These are phyloP conservation scores for Heterodera carotae DNA, from an alignment of 1,140 invertebrate species.

Conservation along the genomic window DNA sequence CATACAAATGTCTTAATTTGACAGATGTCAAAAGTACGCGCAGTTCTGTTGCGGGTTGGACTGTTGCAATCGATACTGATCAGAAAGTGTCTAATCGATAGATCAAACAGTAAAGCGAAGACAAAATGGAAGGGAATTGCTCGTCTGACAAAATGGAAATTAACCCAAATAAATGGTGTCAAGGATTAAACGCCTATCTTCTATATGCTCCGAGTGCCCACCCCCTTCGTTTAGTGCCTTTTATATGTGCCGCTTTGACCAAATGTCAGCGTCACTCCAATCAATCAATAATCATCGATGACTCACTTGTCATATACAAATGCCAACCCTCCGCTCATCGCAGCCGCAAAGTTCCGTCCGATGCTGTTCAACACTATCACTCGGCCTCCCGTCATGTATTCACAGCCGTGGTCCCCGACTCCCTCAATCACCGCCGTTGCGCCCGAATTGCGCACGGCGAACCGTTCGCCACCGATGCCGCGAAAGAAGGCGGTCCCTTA, in stretches of 20 bases:
- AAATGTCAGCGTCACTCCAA: no score
- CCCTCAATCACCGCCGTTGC: constrained; percentile 86
- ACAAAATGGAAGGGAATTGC: no score
- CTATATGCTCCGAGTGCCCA: no score
- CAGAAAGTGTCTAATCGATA: background rate
- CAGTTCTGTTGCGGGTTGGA: constrained; percentile 63
- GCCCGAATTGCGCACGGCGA: constrained; percentile 95
- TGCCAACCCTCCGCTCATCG: constrained; percentile 95
- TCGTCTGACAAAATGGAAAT: no score
- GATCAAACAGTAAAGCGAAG: no score
- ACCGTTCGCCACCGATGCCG: constrained; percentile 93
- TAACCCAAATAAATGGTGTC: no score
- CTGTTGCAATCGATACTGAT: constrained; percentile 50
- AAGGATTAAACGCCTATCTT: no score
- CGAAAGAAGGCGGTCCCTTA: constrained; percentile 84
- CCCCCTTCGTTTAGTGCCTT: no score
- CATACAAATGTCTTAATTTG: no score
- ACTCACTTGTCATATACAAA: constrained; percentile 83
- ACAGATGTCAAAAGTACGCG: constrained; percentile 61
- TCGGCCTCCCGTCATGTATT: constrained; percentile 91
- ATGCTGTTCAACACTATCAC: constrained; percentile 89
- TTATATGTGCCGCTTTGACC: background rate
- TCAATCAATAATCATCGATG: no score
- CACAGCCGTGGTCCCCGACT: constrained; percentile 97
- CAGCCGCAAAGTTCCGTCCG: constrained; percentile 95